Percentiles rank a stretch among this genome's conserved stretches.
Conservation (phyloP, 2,113 vertebrate species). For the Neoarius graeffei region DNA sequence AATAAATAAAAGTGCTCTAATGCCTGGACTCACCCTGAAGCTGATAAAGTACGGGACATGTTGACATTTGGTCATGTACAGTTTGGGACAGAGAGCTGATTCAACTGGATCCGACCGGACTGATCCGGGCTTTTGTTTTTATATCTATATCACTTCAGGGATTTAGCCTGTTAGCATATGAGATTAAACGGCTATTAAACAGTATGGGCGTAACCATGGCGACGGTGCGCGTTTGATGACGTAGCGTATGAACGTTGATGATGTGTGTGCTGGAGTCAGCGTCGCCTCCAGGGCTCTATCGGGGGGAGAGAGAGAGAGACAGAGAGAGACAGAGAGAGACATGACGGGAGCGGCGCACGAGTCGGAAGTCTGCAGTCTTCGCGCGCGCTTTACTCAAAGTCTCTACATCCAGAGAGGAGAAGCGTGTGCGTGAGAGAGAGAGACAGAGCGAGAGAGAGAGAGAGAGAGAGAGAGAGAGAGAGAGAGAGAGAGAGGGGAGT, state of each 20-base stretch:
- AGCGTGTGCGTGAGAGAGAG: too few species aligned
- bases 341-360: too few species aligned
- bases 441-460: too few species aligned
- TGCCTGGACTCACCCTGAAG: background rate
- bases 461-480: too few species aligned
- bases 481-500: too few species aligned
- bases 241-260: background rate
- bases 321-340: too few species aligned
- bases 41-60: background rate
- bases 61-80: background rate
- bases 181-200: background rate
- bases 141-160: background rate
- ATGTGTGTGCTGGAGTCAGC: background rate
- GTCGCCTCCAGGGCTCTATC: background rate
- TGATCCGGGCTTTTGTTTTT: background rate
- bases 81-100: background rate
- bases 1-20: too few species aligned
- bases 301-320: background rate
- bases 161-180: background rate
- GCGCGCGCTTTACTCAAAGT: too few species aligned
- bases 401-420: too few species aligned
- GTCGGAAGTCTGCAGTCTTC: too few species aligned
- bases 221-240: slow-evolving; percentile 3
- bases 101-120: background rate
- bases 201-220: slow-evolving; percentile 4